Evolutionary conservation across 35 echinoderm and acorn worm species (phyloP).

Genomic region (Ophioderma brevispina): DNA sequence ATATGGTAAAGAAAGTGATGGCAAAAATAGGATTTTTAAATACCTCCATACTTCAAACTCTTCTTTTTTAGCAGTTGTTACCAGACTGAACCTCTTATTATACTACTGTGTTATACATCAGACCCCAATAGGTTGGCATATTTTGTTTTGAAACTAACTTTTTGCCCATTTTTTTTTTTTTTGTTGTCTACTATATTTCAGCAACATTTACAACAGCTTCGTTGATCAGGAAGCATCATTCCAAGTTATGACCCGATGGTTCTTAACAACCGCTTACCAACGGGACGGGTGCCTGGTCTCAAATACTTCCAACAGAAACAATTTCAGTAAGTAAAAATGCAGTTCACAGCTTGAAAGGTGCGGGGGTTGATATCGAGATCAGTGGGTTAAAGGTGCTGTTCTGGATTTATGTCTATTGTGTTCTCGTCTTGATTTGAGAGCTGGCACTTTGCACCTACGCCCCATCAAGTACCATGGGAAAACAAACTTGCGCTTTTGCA

Average conservation of each 20-base stretch:
- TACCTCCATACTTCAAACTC: too few relatives aligned
- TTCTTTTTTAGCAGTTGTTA: too few relatives aligned
- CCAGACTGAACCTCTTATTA: background rate
- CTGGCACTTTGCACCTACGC: too few relatives aligned
- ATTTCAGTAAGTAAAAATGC: constrained; percentile 79
- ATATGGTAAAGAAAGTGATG: background rate
- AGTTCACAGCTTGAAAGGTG: background rate
- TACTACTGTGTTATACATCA: background rate
- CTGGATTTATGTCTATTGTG: background rate
- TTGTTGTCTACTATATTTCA: constrained; percentile 23
- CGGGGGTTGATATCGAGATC: background rate
- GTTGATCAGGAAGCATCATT: constrained; percentile 12
- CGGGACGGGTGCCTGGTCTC: constrained; percentile 44
- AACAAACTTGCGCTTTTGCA: too few relatives aligned
- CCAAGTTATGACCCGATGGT: background rate
- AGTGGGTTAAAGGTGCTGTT: background rate
- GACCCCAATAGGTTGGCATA: background rate
- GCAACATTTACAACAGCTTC: constrained; percentile 66
- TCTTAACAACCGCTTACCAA: constrained; percentile 60
- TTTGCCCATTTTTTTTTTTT: background rate
- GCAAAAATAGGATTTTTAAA: background rate
- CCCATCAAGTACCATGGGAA: too few relatives aligned
- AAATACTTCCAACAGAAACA: constrained; percentile 79
- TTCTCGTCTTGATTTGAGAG: background rate
- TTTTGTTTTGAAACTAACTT: background rate